phyloP scores from a whole-genome alignment of 2,113 vertebrate species.

The Psittacus erithacus region DNA sequence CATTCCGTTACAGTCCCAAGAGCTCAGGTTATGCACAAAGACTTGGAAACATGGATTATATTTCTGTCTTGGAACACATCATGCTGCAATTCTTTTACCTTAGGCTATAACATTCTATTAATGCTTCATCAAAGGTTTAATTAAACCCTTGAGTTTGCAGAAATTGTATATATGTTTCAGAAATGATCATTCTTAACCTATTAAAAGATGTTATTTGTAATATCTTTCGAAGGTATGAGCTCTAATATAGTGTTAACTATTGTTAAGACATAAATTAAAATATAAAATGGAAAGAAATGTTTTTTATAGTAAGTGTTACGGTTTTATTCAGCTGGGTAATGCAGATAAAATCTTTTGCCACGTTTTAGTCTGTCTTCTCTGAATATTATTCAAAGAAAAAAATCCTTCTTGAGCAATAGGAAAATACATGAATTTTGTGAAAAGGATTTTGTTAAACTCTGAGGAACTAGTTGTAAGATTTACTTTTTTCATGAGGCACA shows the following conservation, averaged over 20 bases:
- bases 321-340: background rate
- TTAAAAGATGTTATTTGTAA: background rate
- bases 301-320: background rate
- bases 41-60: conserved; percentile 14
- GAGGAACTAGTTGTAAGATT: background rate
- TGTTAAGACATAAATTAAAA: background rate
- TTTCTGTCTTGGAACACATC: conserved; percentile 34
- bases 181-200: background rate
- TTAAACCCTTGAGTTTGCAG: conserved; percentile 42
- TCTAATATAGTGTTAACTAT: background rate
- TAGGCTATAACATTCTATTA: conserved; percentile 36
- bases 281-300: background rate
- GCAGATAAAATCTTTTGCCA: background rate
- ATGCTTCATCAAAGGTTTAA: conserved; percentile 45
- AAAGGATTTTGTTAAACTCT: background rate
- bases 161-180: background rate
- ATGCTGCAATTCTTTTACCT: conserved; percentile 33
- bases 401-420: background rate
- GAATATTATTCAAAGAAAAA: background rate
- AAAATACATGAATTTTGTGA: background rate
- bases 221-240: background rate
- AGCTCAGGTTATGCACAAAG: conserved; percentile 21
- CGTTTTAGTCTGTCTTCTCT: background rate
- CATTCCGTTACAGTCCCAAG: background rate
- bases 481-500: background rate